phyloP scores from a whole-genome alignment of 35 echinoderm and acorn worm species.

The Heliocidaris erythrogramma region DNA sequence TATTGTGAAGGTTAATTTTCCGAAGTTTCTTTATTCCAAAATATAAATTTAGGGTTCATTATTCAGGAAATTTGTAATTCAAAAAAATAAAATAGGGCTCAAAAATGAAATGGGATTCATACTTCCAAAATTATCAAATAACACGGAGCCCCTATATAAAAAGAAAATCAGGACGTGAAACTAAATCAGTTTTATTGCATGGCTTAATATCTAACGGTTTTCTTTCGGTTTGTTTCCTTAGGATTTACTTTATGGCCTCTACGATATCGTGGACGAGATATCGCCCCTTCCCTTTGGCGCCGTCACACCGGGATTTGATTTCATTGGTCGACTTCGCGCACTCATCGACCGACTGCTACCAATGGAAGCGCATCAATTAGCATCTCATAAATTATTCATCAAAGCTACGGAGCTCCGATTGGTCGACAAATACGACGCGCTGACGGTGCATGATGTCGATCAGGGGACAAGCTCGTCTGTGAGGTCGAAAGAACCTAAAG shows the following conservation, averaged over 20 bases:
- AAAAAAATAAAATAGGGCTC: too few species aligned
- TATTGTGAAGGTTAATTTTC: too few species aligned
- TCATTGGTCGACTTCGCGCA: constrained; percentile 60
- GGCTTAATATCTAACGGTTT: not conserved
- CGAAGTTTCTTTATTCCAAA: too few species aligned
- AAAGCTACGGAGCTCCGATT: constrained; percentile 55
- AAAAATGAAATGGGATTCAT: too few species aligned
- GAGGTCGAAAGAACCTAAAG: constrained; percentile 76
- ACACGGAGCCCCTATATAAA: too few species aligned
- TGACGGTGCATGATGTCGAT: constrained; percentile 82
- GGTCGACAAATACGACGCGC: constrained; percentile 65
- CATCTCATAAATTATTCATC: constrained; percentile 63
- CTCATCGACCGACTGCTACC: constrained; percentile 59
- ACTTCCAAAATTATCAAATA: too few species aligned
- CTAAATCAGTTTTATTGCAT: too few species aligned
- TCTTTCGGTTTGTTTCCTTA: constrained; percentile 13
- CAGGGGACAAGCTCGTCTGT: constrained; percentile 87
- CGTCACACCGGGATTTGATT: constrained; percentile 71
- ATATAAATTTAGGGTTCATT: too few species aligned
- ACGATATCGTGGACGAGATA: constrained; percentile 76
- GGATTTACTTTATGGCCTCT: constrained; percentile 67
- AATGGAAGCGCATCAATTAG: constrained; percentile 64
- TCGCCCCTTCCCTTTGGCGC: constrained; percentile 73
- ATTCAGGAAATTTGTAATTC: too few species aligned
- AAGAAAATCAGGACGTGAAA: too few species aligned